Percentiles rank a stretch among this genome's conserved stretches.
Evolutionary conservation across 1,140 invertebrate genomes (phyloP).

Genomic region (Solenopsis fugax): DNA sequence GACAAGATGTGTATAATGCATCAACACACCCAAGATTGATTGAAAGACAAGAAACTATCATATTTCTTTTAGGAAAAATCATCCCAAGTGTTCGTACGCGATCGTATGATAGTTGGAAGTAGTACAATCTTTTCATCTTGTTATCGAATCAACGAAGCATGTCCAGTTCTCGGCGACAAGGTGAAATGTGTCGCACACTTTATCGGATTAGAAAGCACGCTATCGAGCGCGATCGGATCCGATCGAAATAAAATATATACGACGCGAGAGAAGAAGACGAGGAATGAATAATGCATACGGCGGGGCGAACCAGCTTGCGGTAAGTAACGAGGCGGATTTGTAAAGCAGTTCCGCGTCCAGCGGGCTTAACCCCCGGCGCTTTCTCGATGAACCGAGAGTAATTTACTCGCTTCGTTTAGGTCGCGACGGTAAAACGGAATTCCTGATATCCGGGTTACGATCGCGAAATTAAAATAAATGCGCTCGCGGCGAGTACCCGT

Average conservation of each 20-base stretch:
- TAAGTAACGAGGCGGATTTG: slow-evolving; percentile 77
- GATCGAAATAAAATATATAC: slow-evolving; percentile 77
- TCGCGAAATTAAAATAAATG: slow-evolving; percentile 58
- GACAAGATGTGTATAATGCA: background rate
- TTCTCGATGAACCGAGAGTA: slow-evolving; percentile 68
- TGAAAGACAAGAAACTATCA: background rate
- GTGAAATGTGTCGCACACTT: slow-evolving; percentile 69
- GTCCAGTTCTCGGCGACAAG: slow-evolving; percentile 28
- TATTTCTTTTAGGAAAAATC: slow-evolving; percentile 40
- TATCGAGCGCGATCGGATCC: slow-evolving; percentile 50
- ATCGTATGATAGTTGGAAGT: slow-evolving; percentile 28
- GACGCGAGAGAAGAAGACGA: slow-evolving; percentile 61
- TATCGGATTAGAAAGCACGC: slow-evolving; percentile 72
- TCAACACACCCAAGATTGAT: background rate
- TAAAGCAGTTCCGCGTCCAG: slow-evolving; percentile 68
- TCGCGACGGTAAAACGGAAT: slow-evolving; percentile 51
- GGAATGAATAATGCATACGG: slow-evolving; percentile 75
- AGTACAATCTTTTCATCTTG: slow-evolving; percentile 54
- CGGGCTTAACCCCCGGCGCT: slow-evolving; percentile 28
- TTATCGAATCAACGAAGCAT: slow-evolving; percentile 71
- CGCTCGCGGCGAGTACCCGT: background rate
- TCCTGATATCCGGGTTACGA: slow-evolving; percentile 58
- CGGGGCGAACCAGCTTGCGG: slow-evolving; percentile 57
- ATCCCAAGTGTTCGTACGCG: slow-evolving; percentile 17
- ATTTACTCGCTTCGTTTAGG: slow-evolving; percentile 65